These are phyloP conservation scores for Oxystoma pomonae DNA, from an alignment of 2,888 invertebrate species.

Conservation along the genomic window DNA sequence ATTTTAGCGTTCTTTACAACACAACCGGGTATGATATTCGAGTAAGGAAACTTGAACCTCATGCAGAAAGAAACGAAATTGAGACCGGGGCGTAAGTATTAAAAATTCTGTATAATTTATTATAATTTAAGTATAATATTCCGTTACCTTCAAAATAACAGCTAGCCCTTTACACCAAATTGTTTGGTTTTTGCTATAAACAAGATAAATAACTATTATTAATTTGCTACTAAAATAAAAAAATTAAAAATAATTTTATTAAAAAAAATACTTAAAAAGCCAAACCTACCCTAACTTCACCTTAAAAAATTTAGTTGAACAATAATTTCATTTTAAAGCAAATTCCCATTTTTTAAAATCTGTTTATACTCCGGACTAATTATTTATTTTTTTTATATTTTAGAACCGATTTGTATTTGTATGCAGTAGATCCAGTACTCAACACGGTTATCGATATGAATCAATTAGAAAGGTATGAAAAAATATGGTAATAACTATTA, in stretches of 20 bases:
- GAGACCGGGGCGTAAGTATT: constrained; percentile 61
- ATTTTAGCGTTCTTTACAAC: constrained; percentile 59
- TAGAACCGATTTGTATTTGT: constrained; percentile 82
- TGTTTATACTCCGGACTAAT: neutral
- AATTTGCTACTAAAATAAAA: no score
- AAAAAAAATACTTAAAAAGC: no score
- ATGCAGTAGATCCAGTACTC: constrained; percentile 77
- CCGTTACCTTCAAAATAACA: no score
- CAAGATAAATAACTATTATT: no score
- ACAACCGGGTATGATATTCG: constrained; percentile 76
- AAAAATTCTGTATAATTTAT: neutral
- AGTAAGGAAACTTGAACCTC: constrained; percentile 73
- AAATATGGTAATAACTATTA: no score
- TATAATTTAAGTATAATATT: neutral
- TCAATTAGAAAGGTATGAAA: constrained; percentile 66
- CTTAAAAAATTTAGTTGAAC: no score
- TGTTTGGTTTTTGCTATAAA: no score
- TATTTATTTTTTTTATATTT: constrained; percentile 10
- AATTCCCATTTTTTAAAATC: no score
- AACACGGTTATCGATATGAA: constrained; percentile 81
- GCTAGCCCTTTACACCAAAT: no score
- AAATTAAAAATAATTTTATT: no score
- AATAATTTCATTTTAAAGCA: no score
- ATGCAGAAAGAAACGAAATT: constrained; percentile 60
- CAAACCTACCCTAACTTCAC: no score